These are phyloP conservation scores for Kryptolebias marmoratus DNA, from an alignment of 2,113 vertebrate species.

Conservation along the genomic window DNA sequence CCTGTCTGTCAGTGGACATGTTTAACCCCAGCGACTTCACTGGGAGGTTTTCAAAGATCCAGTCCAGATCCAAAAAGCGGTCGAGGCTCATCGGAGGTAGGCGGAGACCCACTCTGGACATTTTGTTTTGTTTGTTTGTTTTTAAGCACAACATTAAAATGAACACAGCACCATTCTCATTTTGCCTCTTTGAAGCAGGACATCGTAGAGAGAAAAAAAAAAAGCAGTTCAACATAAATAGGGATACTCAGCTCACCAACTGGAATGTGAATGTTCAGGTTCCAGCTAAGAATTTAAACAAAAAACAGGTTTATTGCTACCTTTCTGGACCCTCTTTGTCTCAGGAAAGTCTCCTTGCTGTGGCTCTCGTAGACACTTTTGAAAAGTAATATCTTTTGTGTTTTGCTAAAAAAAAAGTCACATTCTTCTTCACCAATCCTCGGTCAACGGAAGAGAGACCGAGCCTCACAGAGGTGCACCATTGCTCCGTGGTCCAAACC, in stretches of 20 bases:
- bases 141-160: not conserved
- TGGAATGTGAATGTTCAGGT: conserved; percentile 25
- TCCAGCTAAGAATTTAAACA: conserved; percentile 16
- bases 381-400: conserved; percentile 50
- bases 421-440: conserved; percentile 13
- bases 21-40: conserved; percentile 85
- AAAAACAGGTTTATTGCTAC: conserved; percentile 13
- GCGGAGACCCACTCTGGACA: conserved; percentile 32
- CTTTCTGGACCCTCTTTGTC: conserved; percentile 6
- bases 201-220: conserved; percentile 3
- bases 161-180: conserved; percentile 1
- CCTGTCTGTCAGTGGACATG: conserved; percentile 85
- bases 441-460: conserved; percentile 8
- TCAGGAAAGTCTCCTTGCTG: conserved; percentile 41
- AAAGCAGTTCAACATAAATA: conserved; percentile 8
- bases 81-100: conserved; percentile 89
- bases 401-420: conserved; percentile 19
- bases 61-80: conserved; percentile 86
- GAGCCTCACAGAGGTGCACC: not conserved
- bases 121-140: not conserved
- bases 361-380: conserved; percentile 40
- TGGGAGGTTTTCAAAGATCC: conserved; percentile 87
- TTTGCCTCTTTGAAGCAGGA: conserved; percentile 5
- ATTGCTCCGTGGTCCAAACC: conserved; percentile 8
- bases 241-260: conserved; percentile 2